Evolutionary conservation across 1,140 invertebrate genomes (phyloP), one percentile per base, ranked within the genome.

Genomic region (Bombus cullumanus): DNA sequence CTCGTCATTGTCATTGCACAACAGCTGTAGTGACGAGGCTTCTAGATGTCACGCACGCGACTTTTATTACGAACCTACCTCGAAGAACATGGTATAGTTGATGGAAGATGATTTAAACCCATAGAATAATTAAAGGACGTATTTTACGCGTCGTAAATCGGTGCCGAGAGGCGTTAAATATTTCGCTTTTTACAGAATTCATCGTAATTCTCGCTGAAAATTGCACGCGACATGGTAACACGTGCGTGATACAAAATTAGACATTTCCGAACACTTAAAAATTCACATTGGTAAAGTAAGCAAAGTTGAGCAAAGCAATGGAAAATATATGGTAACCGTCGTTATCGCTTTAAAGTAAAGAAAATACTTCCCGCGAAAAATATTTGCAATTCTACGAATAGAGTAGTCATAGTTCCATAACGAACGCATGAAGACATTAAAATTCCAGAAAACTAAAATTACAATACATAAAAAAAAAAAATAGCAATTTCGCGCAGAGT

Each of bases 61-160:
- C 71, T 85, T 90, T 90, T 87, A 90, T 72, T 73, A 39, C 78
- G 22, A 47, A 53, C 69, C 88, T 76, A 68, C 78, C 57, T 80
- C 78, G 41, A 64, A 68, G n/a, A 75, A 72, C 85, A 18, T 62
- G 8, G 25, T 47, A 43, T 53, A 43, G 39, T 59, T 66, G 86
- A 76, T 76, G 53, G 66, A 13, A 57, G 59, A 53, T 88, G 72
- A 88, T 86, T 84, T 83, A 83, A 59, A n/a, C 47, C 72, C 57
- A 34, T 74, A 73, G 86, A 86, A 83, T 83, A 88, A 90, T 86
- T 88, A 73, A 78, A 47, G 47, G 64, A 87, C 34, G 66, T 53
- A 57, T 83, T 89, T 89, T 83, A 89, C 64, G 79, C 37, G 41
- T 72, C 86, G 85, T 90, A 86, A 90, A 90, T 39, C 31, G 59